Conservation (phyloP, 2,888 invertebrate genomes). For the Frankliniella intonsa region DNA sequence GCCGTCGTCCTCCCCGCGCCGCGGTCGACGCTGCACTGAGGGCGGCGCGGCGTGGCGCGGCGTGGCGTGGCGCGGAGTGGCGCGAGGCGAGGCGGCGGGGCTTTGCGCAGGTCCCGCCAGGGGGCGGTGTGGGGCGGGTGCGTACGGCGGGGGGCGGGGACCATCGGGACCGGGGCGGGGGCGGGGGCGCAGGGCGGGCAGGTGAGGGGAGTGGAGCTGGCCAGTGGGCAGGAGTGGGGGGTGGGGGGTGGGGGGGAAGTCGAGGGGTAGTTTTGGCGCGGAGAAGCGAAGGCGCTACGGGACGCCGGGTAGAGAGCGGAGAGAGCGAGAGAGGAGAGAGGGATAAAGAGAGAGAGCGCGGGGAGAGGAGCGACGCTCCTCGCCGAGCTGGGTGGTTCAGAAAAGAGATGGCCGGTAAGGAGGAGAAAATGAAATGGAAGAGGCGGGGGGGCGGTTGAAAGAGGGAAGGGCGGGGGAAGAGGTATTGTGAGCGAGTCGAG, state of each 20-base stretch:
- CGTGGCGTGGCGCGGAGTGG: conserved; percentile 36
- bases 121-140: conserved; percentile 37
- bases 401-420: not conserved
- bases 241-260: not conserved
- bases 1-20: not conserved
- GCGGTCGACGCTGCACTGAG: conserved; percentile 23
- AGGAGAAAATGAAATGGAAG: not conserved
- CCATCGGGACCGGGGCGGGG: conserved; percentile 35
- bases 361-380: no score
- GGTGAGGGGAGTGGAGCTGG: not conserved
- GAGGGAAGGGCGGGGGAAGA: not conserved
- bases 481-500: not conserved
- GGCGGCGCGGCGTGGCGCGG: conserved; percentile 35
- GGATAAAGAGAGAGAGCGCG: no score
- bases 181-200: not conserved
- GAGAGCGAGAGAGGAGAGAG: no score
- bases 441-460: not conserved
- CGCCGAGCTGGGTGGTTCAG: not conserved
- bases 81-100: conserved; percentile 33
- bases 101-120: conserved; percentile 36
- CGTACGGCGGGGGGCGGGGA: conserved; percentile 35
- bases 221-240: not conserved
- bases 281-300: not conserved
- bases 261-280: not conserved
- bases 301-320: no score